Conservation (phyloP, 1,140 invertebrate species). For the Neodiprion virginianus region DNA sequence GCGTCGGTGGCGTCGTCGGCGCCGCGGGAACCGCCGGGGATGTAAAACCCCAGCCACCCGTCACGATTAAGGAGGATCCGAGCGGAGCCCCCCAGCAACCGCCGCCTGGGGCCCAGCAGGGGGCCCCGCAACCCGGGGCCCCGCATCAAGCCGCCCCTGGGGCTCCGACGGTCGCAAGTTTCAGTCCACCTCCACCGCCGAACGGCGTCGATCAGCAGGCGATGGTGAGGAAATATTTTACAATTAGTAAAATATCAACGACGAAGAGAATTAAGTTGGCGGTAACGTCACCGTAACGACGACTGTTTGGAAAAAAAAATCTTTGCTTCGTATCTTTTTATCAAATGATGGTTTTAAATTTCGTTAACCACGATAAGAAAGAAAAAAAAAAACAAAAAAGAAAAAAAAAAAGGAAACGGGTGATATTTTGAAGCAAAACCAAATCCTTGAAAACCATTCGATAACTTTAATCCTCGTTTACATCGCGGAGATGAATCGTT, state of each 20-base stretch:
- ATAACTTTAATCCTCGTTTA: too few relatives aligned
- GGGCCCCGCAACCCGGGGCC: slow-evolving; percentile 45
- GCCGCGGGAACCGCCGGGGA: slow-evolving; percentile 54
- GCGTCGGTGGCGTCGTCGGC: slow-evolving; percentile 68
- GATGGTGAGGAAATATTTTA: slow-evolving; percentile 45
- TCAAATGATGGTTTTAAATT: too few relatives aligned
- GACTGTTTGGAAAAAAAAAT: too few relatives aligned
- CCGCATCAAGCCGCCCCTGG: slow-evolving; percentile 48
- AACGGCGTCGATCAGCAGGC: slow-evolving; percentile 59
- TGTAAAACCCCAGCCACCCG: slow-evolving; percentile 49
- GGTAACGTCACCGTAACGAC: too few relatives aligned
- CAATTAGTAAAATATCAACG: neutral
- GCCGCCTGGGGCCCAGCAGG: slow-evolving; percentile 48
- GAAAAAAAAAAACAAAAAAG: too few relatives aligned
- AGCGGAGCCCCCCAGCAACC: slow-evolving; percentile 45
- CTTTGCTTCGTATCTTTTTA: too few relatives aligned
- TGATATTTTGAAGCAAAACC: too few relatives aligned
- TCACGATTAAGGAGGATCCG: slow-evolving; percentile 53
- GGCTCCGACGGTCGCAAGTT: slow-evolving; percentile 50
- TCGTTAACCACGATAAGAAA: too few relatives aligned
- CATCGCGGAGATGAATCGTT: too few relatives aligned
- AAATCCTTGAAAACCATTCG: too few relatives aligned
- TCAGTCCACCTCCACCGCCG: slow-evolving; percentile 57
- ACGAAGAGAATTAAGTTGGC: neutral
- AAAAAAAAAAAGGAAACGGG: too few relatives aligned